These are phyloP conservation scores for Leptobrachium ailaonicum DNA, from an alignment of 2,113 vertebrate genomes.

Conservation along the genomic window DNA sequence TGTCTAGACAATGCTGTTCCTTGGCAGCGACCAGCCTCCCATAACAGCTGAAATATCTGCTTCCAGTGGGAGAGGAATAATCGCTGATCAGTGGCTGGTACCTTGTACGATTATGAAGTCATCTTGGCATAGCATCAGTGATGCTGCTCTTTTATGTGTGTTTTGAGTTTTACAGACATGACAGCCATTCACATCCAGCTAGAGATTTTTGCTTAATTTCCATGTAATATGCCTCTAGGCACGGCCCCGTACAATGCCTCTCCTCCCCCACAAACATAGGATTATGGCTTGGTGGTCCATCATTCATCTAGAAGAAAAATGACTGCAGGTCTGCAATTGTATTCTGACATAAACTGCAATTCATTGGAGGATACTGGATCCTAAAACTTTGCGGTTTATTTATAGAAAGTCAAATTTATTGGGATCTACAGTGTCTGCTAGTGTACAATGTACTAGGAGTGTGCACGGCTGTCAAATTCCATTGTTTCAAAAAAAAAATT, in stretches of 20 bases:
- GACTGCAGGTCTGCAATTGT: no score
- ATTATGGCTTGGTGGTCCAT: no score
- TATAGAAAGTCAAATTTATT: no score
- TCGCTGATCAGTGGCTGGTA: constrained; percentile 1
- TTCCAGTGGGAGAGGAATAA: constrained; percentile 17
- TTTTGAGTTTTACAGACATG: background rate
- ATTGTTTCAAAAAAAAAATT: no score
- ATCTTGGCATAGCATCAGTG: background rate
- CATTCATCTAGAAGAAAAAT: no score
- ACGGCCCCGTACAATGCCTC: background rate
- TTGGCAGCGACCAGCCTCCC: constrained; percentile 11
- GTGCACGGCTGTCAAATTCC: no score
- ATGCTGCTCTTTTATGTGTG: background rate
- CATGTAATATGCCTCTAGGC: background rate
- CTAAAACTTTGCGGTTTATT: no score
- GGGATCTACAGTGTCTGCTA: no score
- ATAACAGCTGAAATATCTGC: constrained; percentile 11
- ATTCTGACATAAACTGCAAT: no score
- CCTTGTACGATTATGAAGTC: background rate
- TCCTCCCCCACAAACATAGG: background rate
- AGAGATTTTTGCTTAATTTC: background rate
- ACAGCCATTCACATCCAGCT: background rate
- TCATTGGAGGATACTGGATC: no score
- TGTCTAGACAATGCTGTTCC: constrained; percentile 38
- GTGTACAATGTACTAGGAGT: no score